These are phyloP conservation scores for Pollenia amentaria DNA, from an alignment of 2,888 invertebrate species.

Conservation along the genomic window DNA sequence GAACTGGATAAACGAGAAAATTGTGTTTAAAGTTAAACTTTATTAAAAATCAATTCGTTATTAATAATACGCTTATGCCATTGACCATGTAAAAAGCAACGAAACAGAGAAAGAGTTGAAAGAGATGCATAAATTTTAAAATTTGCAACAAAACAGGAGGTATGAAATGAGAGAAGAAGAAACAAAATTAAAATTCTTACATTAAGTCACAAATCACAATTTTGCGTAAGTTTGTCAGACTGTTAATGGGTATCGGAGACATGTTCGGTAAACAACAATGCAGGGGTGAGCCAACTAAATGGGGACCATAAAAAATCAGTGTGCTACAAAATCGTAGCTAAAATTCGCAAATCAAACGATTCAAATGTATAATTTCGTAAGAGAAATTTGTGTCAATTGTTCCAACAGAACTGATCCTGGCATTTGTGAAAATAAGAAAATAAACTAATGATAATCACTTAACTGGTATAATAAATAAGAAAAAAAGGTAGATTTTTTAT, in stretches of 20 bases:
- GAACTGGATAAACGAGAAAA: slow-evolving; percentile 78
- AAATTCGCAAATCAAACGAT: no score
- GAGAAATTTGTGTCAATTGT: no score
- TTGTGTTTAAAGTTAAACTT: slow-evolving; percentile 81
- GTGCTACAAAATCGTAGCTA: no score
- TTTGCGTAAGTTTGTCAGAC: slow-evolving; percentile 78
- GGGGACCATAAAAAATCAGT: background rate
- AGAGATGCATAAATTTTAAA: slow-evolving; percentile 14
- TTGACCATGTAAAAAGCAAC: slow-evolving; percentile 59
- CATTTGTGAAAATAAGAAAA: no score
- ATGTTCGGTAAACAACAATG: slow-evolving; percentile 57
- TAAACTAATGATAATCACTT: no score
- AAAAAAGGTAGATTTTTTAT: no score
- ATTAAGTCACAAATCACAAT: slow-evolving; percentile 83
- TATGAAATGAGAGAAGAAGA: background rate
- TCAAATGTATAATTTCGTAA: no score
- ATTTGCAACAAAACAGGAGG: background rate
- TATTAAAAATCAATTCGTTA: slow-evolving; percentile 82
- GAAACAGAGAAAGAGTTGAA: background rate
- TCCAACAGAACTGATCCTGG: no score
- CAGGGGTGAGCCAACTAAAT: background rate
- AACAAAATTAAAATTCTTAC: slow-evolving; percentile 76
- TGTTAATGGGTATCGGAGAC: slow-evolving; percentile 76
- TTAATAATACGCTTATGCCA: slow-evolving; percentile 71
- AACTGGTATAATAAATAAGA: no score